A percentile compares a stretch with the other conserved stretches of the same genome.
These are phyloP conservation scores for Wasmannia auropunctata DNA, from an alignment of 1,140 invertebrate genomes.

Conservation along the genomic window DNA sequence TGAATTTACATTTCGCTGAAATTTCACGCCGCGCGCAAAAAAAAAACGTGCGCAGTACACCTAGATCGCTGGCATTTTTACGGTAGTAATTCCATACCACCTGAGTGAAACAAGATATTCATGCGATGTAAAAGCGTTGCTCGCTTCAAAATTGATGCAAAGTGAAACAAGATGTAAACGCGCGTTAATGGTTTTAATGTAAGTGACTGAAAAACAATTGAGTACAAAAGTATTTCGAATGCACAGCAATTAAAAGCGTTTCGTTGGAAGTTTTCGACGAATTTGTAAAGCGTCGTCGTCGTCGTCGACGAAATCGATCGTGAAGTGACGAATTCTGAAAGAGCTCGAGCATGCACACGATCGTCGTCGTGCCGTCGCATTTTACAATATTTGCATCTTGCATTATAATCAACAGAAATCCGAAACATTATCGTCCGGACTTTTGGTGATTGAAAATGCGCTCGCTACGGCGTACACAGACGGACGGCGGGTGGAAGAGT, in stretches of 20 bases:
- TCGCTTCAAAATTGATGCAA: background rate
- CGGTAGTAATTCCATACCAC: conserved; percentile 14
- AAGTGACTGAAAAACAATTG: background rate
- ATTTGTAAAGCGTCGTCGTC: background rate
- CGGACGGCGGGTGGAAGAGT: background rate
- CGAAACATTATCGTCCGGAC: background rate
- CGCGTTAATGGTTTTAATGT: conserved; percentile 1
- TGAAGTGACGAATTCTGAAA: background rate
- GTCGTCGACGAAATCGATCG: too few species aligned
- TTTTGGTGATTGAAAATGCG: background rate
- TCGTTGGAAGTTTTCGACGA: background rate
- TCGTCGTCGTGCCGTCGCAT: background rate
- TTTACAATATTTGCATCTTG: background rate
- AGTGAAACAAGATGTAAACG: conserved; percentile 25
- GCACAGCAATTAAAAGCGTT: background rate
- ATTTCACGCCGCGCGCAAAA: conserved; percentile 24
- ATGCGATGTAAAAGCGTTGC: background rate
- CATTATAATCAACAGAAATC: background rate
- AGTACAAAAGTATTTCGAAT: background rate
- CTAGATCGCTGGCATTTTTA: background rate
- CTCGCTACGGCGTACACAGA: too few species aligned
- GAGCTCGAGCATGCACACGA: background rate
- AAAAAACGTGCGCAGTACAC: background rate
- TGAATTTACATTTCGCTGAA: conserved; percentile 34
- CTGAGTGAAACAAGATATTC: conserved; percentile 28